phyloP scores from a whole-genome alignment of 2,797 vertebrate genomes.

The Eidolon dupreanum region DNA sequence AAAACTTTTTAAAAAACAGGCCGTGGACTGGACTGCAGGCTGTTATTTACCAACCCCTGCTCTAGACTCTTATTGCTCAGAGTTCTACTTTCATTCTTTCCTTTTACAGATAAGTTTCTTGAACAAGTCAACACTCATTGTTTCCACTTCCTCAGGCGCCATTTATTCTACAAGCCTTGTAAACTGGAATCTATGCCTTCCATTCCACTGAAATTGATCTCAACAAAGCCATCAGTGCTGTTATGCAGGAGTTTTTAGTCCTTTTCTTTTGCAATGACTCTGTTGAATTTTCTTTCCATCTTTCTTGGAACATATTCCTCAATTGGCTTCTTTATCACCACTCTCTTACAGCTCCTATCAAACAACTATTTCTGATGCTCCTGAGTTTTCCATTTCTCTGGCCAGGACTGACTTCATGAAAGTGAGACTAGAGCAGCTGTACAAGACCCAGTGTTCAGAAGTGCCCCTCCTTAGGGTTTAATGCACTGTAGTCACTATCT shows the following conservation, averaged over 20 bases:
- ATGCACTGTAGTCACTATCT: background rate
- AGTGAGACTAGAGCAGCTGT: background rate
- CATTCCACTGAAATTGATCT: background rate
- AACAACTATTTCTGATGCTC: background rate
- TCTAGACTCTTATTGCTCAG: background rate
- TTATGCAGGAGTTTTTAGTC: background rate
- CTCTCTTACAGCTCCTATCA: background rate
- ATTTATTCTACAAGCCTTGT: background rate
- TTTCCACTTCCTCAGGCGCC: background rate
- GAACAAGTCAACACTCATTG: background rate
- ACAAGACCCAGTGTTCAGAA: background rate
- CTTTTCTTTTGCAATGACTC: background rate
- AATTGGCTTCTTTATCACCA: background rate
- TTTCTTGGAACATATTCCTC: slow-evolving; percentile 26
- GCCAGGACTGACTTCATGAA: background rate
- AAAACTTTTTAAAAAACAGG: background rate
- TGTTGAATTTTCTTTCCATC: background rate
- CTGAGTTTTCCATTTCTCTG: slow-evolving; percentile 17
- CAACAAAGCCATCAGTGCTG: background rate
- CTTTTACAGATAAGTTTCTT: background rate
- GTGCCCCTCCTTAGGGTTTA: background rate
- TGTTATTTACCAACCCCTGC: background rate
- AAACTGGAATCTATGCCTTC: background rate
- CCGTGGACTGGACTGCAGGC: background rate
- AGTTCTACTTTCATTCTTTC: background rate